Evolutionary conservation across 2,888 invertebrate species (phyloP), one percentile per base, ranked within the genome.

Genomic region (Scelioninae gen. 2): DNA sequence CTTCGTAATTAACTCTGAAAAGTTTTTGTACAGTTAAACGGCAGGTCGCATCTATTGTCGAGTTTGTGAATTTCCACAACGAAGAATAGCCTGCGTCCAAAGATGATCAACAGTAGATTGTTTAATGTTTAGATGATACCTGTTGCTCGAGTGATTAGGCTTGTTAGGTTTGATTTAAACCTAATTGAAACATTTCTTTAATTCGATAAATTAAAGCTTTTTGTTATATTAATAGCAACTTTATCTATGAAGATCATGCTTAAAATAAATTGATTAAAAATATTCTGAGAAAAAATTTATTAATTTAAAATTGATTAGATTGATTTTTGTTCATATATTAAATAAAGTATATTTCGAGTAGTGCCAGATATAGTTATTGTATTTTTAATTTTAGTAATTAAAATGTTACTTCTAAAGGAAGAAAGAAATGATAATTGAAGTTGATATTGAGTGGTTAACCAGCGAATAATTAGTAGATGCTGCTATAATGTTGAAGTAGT

Each of bases 11-110:
- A 61, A 61, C 46, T 13, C 37, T 9, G 18, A 25, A 52, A 50
- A 46, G 11, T 37, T 53, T 61, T 53, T 61, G 52, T 63, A 63
- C 55, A 57, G 55, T 70, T 70, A 70, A 70, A 61, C 43, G 53
- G 28, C 22, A 31, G 28, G 10, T 39, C 18, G 46, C 43, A 33
- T 35, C 63, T 43, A 70, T 70, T 63, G 70, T 70, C n/a, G 13
- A 15, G 19, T 70, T 70, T 53, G 39, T 18, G 61, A 61, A 50
- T 57, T 69, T 69, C 48, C 55, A 16, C 57, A 13, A 11, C 39
- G 25, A 52, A 58, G 25, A 52, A 58, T 58, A 15, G 10, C 3
- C 3, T 5, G 5, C 55, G 61, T 61, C 61, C 48, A 22, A 22
- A 45, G 61, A 69, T 68, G 11, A 69, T 70, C 57, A 28, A n/a